These are phyloP conservation scores for Gila robusta DNA, from an alignment of 2,797 vertebrate species.

Conservation along the genomic window DNA sequence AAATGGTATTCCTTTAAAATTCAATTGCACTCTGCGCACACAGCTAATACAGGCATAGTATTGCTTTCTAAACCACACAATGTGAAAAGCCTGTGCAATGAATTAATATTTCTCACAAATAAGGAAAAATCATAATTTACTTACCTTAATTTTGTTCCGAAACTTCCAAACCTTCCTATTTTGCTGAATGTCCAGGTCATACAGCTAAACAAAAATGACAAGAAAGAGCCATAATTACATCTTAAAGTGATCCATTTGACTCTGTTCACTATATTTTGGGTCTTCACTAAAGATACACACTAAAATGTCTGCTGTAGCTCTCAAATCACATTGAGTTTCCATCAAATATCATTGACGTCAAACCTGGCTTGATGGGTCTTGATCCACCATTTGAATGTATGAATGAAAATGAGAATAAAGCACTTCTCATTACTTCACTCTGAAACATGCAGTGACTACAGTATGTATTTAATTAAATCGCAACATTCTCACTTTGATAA, in stretches of 20 bases:
- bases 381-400: neutral
- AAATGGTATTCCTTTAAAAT: conserved; percentile 11
- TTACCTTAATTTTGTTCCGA: neutral
- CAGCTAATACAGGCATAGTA: neutral
- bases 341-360: neutral
- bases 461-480: neutral
- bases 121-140: neutral
- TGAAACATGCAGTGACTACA: neutral
- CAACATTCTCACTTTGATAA: neutral
- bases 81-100: neutral
- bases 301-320: neutral
- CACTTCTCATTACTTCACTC: neutral
- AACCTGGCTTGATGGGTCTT: neutral
- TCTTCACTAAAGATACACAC: neutral
- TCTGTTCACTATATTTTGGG: neutral
- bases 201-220: neutral
- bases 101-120: neutral
- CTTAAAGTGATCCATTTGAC: neutral
- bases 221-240: neutral
- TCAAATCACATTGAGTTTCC: neutral
- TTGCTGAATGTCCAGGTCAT: neutral
- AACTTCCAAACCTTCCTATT: neutral
- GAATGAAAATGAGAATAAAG: neutral
- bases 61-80: neutral
- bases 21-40: neutral